Conservation (phyloP, 1,140 invertebrate species). For the Eueides isabella region DNA sequence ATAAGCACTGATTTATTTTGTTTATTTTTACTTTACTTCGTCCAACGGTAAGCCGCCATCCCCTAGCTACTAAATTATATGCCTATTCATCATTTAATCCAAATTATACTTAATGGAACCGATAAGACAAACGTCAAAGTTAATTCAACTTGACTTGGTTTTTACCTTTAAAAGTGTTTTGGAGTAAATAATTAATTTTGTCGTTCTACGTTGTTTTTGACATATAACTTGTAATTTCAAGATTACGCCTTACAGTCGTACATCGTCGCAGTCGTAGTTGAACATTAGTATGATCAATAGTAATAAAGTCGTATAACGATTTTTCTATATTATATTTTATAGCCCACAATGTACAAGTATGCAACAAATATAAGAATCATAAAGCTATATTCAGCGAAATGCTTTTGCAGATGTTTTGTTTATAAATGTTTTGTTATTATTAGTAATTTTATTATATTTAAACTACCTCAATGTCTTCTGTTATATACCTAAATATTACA, state of each 20-base stretch:
- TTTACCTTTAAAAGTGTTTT: slow-evolving; percentile 10
- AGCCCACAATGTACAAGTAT: no score
- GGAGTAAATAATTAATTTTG: background rate
- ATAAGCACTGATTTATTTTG: background rate
- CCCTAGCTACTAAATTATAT: slow-evolving; percentile 6
- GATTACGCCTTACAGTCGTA: no score
- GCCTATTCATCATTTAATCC: slow-evolving; percentile 19
- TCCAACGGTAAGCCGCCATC: background rate
- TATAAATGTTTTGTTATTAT: no score
- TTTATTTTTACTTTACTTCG: background rate
- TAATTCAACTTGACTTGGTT: slow-evolving; percentile 1
- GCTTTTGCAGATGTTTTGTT: no score
- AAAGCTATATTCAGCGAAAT: no score
- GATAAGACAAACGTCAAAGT: slow-evolving; percentile 16
- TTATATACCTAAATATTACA: no score
- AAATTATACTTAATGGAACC: slow-evolving; percentile 24
- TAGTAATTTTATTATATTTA: no score
- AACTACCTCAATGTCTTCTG: no score
- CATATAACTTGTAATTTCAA: no score
- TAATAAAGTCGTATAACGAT: background rate
- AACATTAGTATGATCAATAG: background rate
- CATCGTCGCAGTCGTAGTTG: no score
- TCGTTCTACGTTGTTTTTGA: background rate
- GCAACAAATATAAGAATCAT: no score
- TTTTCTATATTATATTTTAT: no score